Evolutionary conservation across 2,797 vertebrate species (phyloP).

Genomic region (Lacerta agilis): DNA sequence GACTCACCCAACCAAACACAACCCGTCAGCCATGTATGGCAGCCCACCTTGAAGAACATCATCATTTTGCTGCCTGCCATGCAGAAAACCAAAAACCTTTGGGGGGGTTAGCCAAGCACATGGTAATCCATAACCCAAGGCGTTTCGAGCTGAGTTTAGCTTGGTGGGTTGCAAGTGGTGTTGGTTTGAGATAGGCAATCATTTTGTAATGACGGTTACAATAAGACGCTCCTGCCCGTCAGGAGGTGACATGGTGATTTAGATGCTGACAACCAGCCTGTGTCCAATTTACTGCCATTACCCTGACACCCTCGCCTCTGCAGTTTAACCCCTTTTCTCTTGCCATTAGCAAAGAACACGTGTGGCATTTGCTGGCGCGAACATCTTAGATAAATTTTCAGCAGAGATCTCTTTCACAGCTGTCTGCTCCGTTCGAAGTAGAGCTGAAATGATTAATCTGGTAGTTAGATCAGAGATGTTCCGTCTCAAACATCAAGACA

Average conservation of each 20-base stretch:
- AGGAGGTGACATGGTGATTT: neutral
- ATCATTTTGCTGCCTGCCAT: too few relatives aligned
- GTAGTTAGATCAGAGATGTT: constrained; percentile 39
- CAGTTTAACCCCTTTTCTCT: constrained; percentile 26
- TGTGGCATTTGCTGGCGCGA: constrained; percentile 30
- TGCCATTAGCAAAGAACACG: constrained; percentile 28
- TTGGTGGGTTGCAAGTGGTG: too few relatives aligned
- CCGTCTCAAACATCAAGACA: constrained; percentile 3
- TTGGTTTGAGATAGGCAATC: neutral
- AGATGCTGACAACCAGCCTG: constrained; percentile 29
- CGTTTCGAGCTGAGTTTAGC: neutral
- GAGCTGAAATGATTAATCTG: constrained; percentile 59
- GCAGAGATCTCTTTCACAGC: constrained; percentile 50
- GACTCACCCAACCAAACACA: neutral
- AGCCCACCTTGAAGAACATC: neutral
- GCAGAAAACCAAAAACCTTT: neutral
- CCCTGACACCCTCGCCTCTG: neutral
- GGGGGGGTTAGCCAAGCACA: neutral
- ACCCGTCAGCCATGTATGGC: neutral
- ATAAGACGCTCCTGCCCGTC: constrained; percentile 7
- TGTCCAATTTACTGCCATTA: constrained; percentile 27
- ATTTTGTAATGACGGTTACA: neutral
- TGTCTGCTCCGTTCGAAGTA: constrained; percentile 52
- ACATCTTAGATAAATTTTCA: constrained; percentile 50
- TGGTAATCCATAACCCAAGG: neutral